These are phyloP conservation scores for Platycercus adscitus DNA, from an alignment of 2,113 vertebrate genomes.

Conservation along the genomic window DNA sequence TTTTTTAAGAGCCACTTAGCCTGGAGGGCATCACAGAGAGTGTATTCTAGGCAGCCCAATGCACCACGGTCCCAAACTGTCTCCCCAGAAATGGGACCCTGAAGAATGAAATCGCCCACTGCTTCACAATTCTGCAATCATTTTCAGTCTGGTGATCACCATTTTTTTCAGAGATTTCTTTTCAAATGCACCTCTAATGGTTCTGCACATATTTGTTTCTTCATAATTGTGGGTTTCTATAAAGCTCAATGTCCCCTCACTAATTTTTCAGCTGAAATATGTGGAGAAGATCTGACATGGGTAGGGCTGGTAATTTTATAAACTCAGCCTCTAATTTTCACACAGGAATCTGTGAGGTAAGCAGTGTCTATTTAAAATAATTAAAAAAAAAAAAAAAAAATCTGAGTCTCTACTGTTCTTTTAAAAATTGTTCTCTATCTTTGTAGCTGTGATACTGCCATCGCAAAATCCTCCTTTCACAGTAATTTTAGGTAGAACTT, in stretches of 20 bases:
- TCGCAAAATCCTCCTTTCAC: background rate
- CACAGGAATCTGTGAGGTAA: slow-evolving; percentile 22
- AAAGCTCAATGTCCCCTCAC: slow-evolving; percentile 26
- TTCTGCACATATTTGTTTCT: background rate
- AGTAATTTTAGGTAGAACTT: background rate
- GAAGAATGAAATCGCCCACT: background rate
- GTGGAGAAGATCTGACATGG: slow-evolving; percentile 30
- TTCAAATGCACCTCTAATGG: slow-evolving; percentile 37
- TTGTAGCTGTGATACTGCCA: background rate
- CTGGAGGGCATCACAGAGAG: background rate
- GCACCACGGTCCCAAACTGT: background rate
- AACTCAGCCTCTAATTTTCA: slow-evolving; percentile 54
- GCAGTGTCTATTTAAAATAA: background rate
- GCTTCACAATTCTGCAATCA: background rate
- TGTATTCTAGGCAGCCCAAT: background rate
- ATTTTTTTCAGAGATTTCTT: background rate
- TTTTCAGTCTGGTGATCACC: background rate
- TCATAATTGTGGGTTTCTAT: slow-evolving; percentile 42
- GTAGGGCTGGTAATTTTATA: slow-evolving; percentile 44
- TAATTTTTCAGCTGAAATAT: slow-evolving; percentile 49
- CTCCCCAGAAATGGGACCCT: background rate
- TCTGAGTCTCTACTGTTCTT: background rate
- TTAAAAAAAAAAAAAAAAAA: background rate
- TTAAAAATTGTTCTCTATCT: background rate
- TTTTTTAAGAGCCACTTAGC: background rate